phyloP scores from a whole-genome alignment of 2,888 invertebrate species.

The Platycheirus rosarum region DNA sequence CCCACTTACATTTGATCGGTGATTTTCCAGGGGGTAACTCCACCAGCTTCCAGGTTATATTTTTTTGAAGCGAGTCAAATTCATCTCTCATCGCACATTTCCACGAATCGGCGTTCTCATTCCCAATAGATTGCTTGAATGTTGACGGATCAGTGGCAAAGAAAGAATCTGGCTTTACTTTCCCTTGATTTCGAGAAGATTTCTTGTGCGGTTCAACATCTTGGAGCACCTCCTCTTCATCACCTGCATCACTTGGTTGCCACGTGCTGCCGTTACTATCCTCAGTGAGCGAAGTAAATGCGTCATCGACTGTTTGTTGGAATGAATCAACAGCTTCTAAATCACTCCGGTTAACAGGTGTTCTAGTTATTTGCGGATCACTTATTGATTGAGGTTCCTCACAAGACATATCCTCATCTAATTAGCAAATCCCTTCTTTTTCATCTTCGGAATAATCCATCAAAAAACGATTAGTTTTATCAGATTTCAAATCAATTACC shows the following conservation, averaged over 20 bases:
- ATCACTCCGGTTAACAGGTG: slow-evolving; percentile 4
- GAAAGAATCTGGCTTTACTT: slow-evolving; percentile 38
- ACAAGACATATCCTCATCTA: slow-evolving; percentile 15
- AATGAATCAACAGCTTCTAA: slow-evolving; percentile 14
- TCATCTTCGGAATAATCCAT: slow-evolving; percentile 18
- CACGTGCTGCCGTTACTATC: slow-evolving; percentile 19
- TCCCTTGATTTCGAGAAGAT: too few relatives aligned
- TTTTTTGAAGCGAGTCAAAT: too few relatives aligned
- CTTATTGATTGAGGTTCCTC: background rate
- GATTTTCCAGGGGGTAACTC: slow-evolving; percentile 25
- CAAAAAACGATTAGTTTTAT: slow-evolving; percentile 9
- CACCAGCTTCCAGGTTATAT: slow-evolving; percentile 19
- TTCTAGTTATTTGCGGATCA: slow-evolving; percentile 12
- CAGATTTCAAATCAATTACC: slow-evolving; percentile 23
- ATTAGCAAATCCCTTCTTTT: slow-evolving; percentile 16
- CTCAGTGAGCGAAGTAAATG: slow-evolving; percentile 16
- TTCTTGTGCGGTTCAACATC: slow-evolving; percentile 33
- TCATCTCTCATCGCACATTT: too few relatives aligned
- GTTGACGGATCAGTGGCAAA: slow-evolving; percentile 21
- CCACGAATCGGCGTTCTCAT: too few relatives aligned
- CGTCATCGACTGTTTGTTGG: slow-evolving; percentile 7
- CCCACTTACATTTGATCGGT: slow-evolving; percentile 26
- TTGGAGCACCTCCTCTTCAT: slow-evolving; percentile 13
- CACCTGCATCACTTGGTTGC: slow-evolving; percentile 15
- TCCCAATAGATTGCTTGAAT: slow-evolving; percentile 41